Conservation (phyloP, 23 tunicate genomes). For the Halocynthia aurantium region DNA sequence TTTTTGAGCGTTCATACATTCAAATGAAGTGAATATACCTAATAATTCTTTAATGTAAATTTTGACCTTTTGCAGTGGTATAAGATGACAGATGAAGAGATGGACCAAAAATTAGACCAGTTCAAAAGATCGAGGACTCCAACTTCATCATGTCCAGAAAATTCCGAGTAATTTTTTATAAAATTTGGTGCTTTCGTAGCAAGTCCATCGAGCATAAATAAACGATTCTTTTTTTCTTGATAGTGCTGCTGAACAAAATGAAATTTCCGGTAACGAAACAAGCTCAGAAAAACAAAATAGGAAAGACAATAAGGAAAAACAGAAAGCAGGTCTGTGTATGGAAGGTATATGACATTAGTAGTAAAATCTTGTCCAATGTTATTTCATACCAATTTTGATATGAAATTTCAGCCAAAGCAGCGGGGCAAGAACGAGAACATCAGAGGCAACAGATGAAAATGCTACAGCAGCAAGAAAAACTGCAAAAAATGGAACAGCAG, state of each 20-base stretch:
- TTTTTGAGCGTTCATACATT: background rate
- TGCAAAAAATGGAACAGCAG: conserved; percentile 43
- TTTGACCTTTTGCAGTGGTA: conserved; percentile 40
- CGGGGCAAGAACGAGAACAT: conserved; percentile 23
- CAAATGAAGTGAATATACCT: conserved; percentile 10
- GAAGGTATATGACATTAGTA: background rate
- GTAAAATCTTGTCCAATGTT: background rate
- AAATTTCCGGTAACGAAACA: too few species aligned
- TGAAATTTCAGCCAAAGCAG: background rate
- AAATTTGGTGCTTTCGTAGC: too few species aligned
- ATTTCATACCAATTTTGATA: background rate
- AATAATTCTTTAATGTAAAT: background rate
- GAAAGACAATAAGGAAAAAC: too few species aligned
- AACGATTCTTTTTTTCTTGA: too few species aligned
- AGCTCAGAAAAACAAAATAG: too few species aligned
- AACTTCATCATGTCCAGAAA: too few species aligned
- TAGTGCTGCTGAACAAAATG: too few species aligned
- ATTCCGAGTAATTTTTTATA: too few species aligned
- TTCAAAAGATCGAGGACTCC: too few species aligned
- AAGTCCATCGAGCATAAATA: too few species aligned
- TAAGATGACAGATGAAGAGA: conserved; percentile 32
- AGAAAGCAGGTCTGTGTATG: too few species aligned
- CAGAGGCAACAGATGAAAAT: conserved; percentile 35
- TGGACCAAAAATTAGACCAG: conserved; percentile 21
- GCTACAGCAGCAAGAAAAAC: conserved; percentile 30